Base-by-base conservation (phyloP, 2,888 invertebrate genomes). In the Blera fallax region DNA sequence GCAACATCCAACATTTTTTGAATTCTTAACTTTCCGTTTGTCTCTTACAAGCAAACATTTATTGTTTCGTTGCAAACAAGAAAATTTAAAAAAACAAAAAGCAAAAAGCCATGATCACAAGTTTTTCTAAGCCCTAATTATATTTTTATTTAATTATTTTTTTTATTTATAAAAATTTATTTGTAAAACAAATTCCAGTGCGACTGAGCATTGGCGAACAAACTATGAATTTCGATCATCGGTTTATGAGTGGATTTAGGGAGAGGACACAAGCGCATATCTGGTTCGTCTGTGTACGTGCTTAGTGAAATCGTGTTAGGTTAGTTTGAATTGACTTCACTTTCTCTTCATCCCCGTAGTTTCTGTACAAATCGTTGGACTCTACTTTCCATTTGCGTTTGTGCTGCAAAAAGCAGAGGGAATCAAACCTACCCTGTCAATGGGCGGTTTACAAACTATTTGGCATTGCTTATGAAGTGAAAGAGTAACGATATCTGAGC, bases 1-100 rank as follows among this genome's bases (percentile, higher is more conserved):
- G 88, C 87, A 89, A 89, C 87, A 89, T 11, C 87, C 87, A 88
- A n/a, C n/a, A n/a, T n/a, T n/a, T 83, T 88, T 87, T 88, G 87
- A 50, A 89, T 88, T 90, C 67, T 87, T 82, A 69, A 58, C 79
- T 88, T 88, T 88, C 80, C 81, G 87, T 90, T 87, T 79, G 87
- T 73, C 60, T 87, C 48, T 76, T 64, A 87, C 10, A 60, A 56
- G 18, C 29, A 18, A 32, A 45, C 50, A 24, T 24, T 2, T 24
- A 24, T 24, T 24, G 24, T 3, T 24, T 24, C 4, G 24, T 4
- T 24, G 2, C 2, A 3, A 24, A 40, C 18, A 62, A 21, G n/a
- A n/a, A n/a, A n/a, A n/a, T n/a, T n/a, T n/a, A n/a, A n/a, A n/a
- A 10, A 18, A 32, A 76, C 85, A 88, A 89, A 89, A 88, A 85